Percentiles rank a stretch among this genome's conserved stretches.
Evolutionary conservation across 1,140 invertebrate genomes (phyloP).

Genomic region (Caenorhabditis elegans): WBcel235 BX284602.5:5026001-5026500

Average conservation of each 20-base stretch:
- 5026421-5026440: constrained; percentile 90
- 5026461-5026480: constrained; percentile 94
- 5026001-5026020: constrained; percentile 83
- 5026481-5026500: constrained; percentile 88
- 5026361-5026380: constrained; percentile 56
- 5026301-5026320: neutral
- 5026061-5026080: constrained; percentile 61
- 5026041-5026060: constrained; percentile 60
- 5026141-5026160: constrained; percentile 89
- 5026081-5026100: constrained; percentile 64
- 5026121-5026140: constrained; percentile 71
- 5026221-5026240: constrained; percentile 95
- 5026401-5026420: constrained; percentile 74
- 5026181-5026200: constrained; percentile 88
- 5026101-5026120: constrained; percentile 77
- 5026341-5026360: constrained; percentile 52
- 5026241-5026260: constrained; percentile 98
- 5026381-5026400: constrained; percentile 56
- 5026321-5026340: constrained; percentile 48
- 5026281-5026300: neutral
- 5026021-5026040: constrained; percentile 71
- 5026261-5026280: constrained; percentile 75
- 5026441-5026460: constrained; percentile 83
- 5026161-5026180: constrained; percentile 86
- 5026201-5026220: constrained; percentile 91